Percentiles rank a stretch among this genome's conserved stretches.
These are phyloP conservation scores for Psilopogon haemacephalus DNA, from an alignment of 2,113 vertebrate genomes.

Conservation along the genomic window DNA sequence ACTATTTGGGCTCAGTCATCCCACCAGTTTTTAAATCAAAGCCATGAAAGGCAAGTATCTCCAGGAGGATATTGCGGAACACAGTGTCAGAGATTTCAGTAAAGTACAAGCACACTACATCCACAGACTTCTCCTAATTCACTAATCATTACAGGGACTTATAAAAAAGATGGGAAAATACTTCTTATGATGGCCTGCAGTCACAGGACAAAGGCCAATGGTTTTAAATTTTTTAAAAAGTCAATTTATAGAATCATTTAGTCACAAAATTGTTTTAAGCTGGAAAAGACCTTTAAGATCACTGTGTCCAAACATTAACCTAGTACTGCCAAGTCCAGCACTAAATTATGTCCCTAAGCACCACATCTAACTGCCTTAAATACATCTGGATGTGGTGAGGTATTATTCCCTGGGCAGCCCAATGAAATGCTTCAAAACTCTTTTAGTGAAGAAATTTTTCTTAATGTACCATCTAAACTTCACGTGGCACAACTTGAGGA, in stretches of 20 bases:
- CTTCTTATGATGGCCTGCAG: background rate
- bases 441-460: background rate
- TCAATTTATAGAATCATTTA: background rate
- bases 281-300: background rate
- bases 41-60: too few relatives aligned
- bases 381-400: background rate
- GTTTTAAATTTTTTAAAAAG: background rate
- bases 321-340: background rate
- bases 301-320: background rate
- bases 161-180: too few relatives aligned
- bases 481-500: background rate
- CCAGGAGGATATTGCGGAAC: too few relatives aligned
- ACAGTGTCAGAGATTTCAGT: too few relatives aligned
- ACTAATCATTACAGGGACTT: too few relatives aligned
- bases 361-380: background rate
- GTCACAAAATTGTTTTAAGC: too few relatives aligned
- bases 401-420: background rate
- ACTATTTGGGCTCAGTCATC: too few relatives aligned
- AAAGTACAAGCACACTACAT: too few relatives aligned
- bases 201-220: background rate
- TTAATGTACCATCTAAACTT: background rate
- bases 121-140: too few relatives aligned
- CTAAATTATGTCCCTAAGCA: background rate
- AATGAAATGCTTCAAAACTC: too few relatives aligned
- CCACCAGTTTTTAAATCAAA: too few relatives aligned